Base-by-base conservation (phyloP, 2,888 invertebrate genomes). In the Marronus borbonicus region DNA sequence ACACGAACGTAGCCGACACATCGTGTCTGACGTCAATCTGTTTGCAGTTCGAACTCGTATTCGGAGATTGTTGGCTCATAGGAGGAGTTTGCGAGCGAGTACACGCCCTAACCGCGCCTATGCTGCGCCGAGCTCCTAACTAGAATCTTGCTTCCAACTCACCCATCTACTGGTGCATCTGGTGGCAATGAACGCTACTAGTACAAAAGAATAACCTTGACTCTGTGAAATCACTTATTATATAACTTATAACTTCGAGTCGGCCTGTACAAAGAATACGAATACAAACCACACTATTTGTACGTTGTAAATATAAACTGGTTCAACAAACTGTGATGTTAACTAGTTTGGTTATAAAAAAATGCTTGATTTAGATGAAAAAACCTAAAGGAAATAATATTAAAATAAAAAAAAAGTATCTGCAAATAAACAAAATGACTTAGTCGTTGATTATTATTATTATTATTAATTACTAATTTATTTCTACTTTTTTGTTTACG, bases 191-290 rank as follows among this genome's bases (percentile, higher is more conserved):
- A 83, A 85, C 85, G 86, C 82, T 85, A 86, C 85, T 85, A 86
- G 72, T 80, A 83, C 76, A 77, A 79, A 84, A 83, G 83, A 83
- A 82, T 87, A 87, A 87, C 87, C 87, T 88, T 88, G 87, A 87
- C 86, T 85, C 82, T 84, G 83, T 81, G 84, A 70, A 76, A 74
- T 66, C 72, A 77, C 79, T 66, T 72, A 79, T 79, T 79, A 79
- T 77, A 72, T 79, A 79, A 79, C 72, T 69, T 60, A 64, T 65
- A 58, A 36, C 55, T 65, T 50, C 20, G 58, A 60, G 60, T 74
- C 72, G 72, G 72, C 44, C n/a, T 74, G 62, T 60, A 74, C 72
- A 74, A 74, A 74, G 60, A 74, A 52, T 50, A 28, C 50, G 20
- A 60, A 74, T 60, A 74, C 24, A n/a, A 60, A 24, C 60, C 39